A percentile compares a stretch with the other conserved stretches of the same genome.
Evolutionary conservation across 2,113 vertebrate genomes (phyloP).

Genomic region (Vicugna pacos): DNA sequence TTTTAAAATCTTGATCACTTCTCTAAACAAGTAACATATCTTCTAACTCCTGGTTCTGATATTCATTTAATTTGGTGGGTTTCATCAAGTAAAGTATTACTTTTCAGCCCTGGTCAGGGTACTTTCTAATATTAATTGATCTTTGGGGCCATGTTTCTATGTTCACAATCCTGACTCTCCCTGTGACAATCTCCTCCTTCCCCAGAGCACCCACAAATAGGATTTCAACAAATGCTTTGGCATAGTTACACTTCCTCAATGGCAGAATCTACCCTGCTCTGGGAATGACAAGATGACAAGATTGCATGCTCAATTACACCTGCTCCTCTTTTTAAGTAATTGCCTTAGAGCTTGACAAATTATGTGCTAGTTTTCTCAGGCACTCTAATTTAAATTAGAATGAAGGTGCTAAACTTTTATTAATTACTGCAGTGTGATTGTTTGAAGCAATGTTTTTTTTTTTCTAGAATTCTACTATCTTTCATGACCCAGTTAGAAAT

Average conservation of each 20-base stretch:
- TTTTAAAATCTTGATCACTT: slow-evolving; percentile 23
- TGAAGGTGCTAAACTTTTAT: slow-evolving; percentile 79
- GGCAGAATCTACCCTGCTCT: slow-evolving; percentile 74
- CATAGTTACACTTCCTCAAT: slow-evolving; percentile 60
- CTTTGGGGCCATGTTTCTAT: background rate
- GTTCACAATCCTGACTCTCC: background rate
- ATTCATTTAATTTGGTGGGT: background rate
- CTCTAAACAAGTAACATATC: background rate
- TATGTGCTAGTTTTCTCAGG: slow-evolving; percentile 81
- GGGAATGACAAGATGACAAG: slow-evolving; percentile 84
- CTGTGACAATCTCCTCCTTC: background rate
- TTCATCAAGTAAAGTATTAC: background rate
- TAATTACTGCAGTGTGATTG: slow-evolving; percentile 71
- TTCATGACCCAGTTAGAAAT: slow-evolving; percentile 23
- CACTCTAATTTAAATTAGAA: slow-evolving; percentile 81
- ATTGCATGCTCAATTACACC: slow-evolving; percentile 87
- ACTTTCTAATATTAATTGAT: slow-evolving; percentile 19
- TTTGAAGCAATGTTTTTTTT: slow-evolving; percentile 63
- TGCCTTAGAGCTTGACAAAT: slow-evolving; percentile 85
- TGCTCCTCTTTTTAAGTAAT: slow-evolving; percentile 82
- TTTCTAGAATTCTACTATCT: slow-evolving; percentile 51
- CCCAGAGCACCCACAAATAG: slow-evolving; percentile 32
- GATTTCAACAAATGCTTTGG: slow-evolving; percentile 65
- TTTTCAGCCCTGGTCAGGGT: background rate
- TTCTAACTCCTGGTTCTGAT: background rate